These are phyloP conservation scores for Craseonycteris thonglongyai DNA, from an alignment of 2,113 vertebrate species.

Conservation along the genomic window DNA sequence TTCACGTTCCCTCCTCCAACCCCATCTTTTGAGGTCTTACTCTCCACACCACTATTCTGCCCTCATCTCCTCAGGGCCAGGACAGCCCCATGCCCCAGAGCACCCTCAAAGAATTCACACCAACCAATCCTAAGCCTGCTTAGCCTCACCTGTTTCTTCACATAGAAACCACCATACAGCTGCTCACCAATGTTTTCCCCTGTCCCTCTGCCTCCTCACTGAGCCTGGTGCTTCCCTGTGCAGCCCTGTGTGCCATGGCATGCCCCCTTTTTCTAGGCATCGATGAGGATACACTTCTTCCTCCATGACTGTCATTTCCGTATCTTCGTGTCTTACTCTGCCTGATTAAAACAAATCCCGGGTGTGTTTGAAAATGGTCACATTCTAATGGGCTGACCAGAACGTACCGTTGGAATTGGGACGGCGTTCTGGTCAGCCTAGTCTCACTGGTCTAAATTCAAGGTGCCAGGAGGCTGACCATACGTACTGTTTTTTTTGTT, in stretches of 20 bases:
- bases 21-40: not conserved
- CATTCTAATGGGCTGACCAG: too few relatives aligned
- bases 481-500: too few relatives aligned
- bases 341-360: not conserved
- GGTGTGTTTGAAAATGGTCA: not conserved
- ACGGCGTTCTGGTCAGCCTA: too few relatives aligned
- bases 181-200: fast-evolving
- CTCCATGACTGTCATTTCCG: not conserved
- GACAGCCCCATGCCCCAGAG: not conserved
- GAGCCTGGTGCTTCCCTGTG: fast-evolving
- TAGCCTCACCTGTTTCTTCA: not conserved
- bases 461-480: too few relatives aligned
- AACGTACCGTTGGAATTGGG: too few relatives aligned
- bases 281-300: too few relatives aligned
- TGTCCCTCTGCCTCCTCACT: not conserved
- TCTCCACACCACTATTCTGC: not conserved
- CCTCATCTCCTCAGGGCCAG: not conserved
- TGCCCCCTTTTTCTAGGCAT: not conserved
- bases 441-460: too few relatives aligned
- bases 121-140: fast-evolving
- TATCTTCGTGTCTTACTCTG: not conserved
- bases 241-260: fast-evolving
- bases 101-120: not conserved
- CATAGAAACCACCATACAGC: not conserved
- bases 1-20: not conserved